These are phyloP conservation scores for Peromyscus leucopus DNA, from an alignment of 2,113 vertebrate species.

Conservation along the genomic window DNA sequence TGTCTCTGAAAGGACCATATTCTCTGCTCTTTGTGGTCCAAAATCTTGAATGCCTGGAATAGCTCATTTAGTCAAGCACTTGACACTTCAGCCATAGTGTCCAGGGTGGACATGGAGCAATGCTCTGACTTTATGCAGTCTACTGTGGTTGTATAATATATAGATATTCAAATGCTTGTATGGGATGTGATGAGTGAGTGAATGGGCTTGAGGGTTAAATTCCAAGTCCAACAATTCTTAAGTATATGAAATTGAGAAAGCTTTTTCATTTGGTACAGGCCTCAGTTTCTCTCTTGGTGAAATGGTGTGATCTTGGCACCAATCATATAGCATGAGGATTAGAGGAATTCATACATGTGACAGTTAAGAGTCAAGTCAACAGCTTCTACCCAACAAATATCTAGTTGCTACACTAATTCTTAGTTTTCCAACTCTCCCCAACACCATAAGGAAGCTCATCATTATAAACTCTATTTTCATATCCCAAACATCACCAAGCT, in stretches of 20 bases:
- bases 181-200: neutral
- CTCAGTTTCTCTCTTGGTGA: neutral
- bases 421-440: neutral
- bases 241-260: neutral
- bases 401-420: neutral
- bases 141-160: neutral
- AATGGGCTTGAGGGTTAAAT: neutral
- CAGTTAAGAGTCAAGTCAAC: neutral
- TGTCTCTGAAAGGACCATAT: neutral
- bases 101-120: neutral
- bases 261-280: neutral
- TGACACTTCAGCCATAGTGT: neutral
- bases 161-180: neutral
- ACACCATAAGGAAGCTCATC: neutral
- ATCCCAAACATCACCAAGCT: neutral
- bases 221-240: neutral
- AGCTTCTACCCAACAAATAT: neutral
- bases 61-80: neutral
- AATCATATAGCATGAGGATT: neutral
- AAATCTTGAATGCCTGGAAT: neutral
- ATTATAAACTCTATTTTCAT: neutral
- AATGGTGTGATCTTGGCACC: neutral
- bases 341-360: neutral
- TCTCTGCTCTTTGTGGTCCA: neutral
- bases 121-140: neutral